Percentiles rank a stretch among this genome's conserved stretches.
These are phyloP conservation scores for Pollachius pollachius DNA, from an alignment of 2,113 vertebrate genomes.

Conservation along the genomic window DNA sequence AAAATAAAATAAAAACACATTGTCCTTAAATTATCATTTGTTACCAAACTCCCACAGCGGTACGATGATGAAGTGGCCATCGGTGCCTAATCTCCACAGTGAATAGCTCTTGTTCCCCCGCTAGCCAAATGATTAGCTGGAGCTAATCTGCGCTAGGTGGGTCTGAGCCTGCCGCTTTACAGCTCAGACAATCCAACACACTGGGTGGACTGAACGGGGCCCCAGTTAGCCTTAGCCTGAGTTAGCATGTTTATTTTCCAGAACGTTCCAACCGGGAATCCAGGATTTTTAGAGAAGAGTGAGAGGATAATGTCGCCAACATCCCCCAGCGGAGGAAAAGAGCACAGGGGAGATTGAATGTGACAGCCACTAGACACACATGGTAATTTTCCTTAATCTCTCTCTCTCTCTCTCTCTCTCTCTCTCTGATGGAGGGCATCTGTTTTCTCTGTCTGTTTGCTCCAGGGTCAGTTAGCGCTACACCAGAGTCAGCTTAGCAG, in stretches of 20 bases:
- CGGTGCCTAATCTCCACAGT: too few relatives aligned
- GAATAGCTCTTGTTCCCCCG: too few relatives aligned
- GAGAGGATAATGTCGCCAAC: not conserved
- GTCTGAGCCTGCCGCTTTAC: too few relatives aligned
- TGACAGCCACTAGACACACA: constrained; percentile 28
- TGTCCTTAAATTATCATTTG: too few relatives aligned
- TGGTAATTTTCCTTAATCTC: constrained; percentile 28
- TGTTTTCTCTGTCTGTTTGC: constrained; percentile 15
- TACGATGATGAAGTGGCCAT: too few relatives aligned
- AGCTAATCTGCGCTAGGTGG: not conserved
- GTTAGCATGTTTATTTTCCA: too few relatives aligned
- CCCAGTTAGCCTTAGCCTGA: too few relatives aligned
- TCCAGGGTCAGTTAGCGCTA: not conserved
- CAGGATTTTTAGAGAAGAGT: not conserved
- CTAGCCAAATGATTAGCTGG: not conserved
- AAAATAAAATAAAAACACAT: too few relatives aligned
- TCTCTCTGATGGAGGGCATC: constrained; percentile 9
- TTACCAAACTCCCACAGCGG: too few relatives aligned
- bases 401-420: not conserved
- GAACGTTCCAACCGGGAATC: not conserved
- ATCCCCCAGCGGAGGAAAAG: not conserved
- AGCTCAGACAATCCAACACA: too few relatives aligned
- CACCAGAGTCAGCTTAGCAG: constrained; percentile 18
- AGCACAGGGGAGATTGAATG: constrained; percentile 21
- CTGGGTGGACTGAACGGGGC: too few relatives aligned